Base-by-base conservation (phyloP, 2,797 vertebrate genomes). In the Moxostoma hubbsi region DNA sequence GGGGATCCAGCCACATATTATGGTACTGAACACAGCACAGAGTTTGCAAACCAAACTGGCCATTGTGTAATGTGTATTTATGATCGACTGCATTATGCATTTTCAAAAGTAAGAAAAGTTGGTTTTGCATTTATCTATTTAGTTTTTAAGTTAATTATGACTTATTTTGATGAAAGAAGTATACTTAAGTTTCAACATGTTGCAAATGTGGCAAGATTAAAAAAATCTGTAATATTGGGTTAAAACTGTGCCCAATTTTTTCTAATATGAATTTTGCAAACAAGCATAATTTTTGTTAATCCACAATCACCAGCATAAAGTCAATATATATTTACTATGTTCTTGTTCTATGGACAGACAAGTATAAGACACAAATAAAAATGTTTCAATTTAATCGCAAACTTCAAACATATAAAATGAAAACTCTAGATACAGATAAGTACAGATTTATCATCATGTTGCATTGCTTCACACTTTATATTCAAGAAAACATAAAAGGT, bases 311-410 rank as follows among this genome's bases (percentile, higher is more conserved):
- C 18, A 67, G 24, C 16, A 13, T 50, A 43, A 1, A 43, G 6
- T 7, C 13, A 45, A 4, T 0, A 7, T 54, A 2, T 24, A 9
- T 16, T 18, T 58, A 6, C 7, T 67, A 15, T 50, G 5, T 11
- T 73, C 10, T 57, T 16, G 4, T 24, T 54, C 18, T 13, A 63
- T 18, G 8, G 5, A 57, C 46, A 74, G n/a, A 36, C n/a, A 69
- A 5, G 49, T 36, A 43, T n/a, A 43, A 57, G 6, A 58, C 91
- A 93, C 89, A 90, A 90, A 93, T 93, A 94, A 93, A 96, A 96
- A 95, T 89, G 92, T 95, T 95, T 95, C 95, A 93, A 94, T 95
- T 95, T 94, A 93, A 93, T 94, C 94, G 94, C 92, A 94, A 94
- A 95, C 91, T 93, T 94, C 94, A 95, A 95, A 95, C 93, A 94